phyloP scores from a whole-genome alignment of 2,113 vertebrate genomes.

The Danio rerio region GRCz12tu NC_133180.1:69038501-69039000 shows the following conservation, averaged over 20 bases:
- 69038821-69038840: constrained; percentile 11
- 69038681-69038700: no score
- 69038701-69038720: no score
- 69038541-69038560: no score
- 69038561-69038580: no score
- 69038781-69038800: constrained; percentile 3
- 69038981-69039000: constrained; percentile 10
- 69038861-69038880: not conserved
- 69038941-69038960: constrained; percentile 14
- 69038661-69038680: no score
- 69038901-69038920: constrained; percentile 11
- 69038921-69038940: not conserved
- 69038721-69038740: no score
- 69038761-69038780: not conserved
- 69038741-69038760: not conserved
- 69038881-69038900: not conserved
- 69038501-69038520: no score
- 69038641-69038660: no score
- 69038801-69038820: not conserved
- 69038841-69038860: not conserved
- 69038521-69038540: no score
- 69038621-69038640: no score
- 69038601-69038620: no score
- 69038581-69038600: no score
- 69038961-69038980: constrained; percentile 18